These are phyloP conservation scores for Caenorhabditis inopinata DNA, from an alignment of 1,140 invertebrate species.

Conservation along the genomic window DNA sequence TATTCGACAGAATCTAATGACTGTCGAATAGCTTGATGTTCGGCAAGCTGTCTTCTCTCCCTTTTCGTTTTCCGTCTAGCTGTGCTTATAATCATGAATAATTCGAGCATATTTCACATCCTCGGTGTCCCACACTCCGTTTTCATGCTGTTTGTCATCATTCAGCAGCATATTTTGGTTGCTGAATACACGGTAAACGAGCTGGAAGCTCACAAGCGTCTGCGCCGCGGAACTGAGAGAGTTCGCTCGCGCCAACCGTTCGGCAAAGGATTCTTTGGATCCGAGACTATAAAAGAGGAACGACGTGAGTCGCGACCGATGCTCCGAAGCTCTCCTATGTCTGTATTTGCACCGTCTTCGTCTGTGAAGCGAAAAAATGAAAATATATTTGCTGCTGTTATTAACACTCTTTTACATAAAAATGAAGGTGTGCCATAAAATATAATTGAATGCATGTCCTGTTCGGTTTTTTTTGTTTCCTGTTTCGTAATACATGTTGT, in stretches of 20 bases:
- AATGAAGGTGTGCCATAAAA: slow-evolving; percentile 5
- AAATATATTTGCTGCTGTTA: slow-evolving; percentile 20
- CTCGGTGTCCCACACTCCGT: not conserved
- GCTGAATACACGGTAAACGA: slow-evolving; percentile 21
- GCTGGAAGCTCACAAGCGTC: not conserved
- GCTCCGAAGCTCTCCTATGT: slow-evolving; percentile 1
- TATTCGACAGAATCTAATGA: not conserved
- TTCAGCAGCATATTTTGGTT: not conserved
- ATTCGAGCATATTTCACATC: not conserved
- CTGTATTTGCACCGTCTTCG: not conserved
- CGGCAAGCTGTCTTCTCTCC: not conserved
- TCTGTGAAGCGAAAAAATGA: not conserved
- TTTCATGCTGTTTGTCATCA: slow-evolving; percentile 11
- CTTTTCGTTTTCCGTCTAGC: not conserved
- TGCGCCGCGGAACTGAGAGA: not conserved
- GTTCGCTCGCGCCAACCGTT: slow-evolving; percentile 18
- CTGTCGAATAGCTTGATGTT: slow-evolving; percentile 27
- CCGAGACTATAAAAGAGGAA: not conserved
- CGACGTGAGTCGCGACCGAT: not conserved
- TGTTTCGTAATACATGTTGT: too few relatives aligned
- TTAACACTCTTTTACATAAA: slow-evolving; percentile 22
- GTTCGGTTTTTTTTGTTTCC: too few relatives aligned
- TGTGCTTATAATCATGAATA: slow-evolving; percentile 33
- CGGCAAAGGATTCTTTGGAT: slow-evolving; percentile 6
- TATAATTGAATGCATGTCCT: too few relatives aligned